A percentile compares a stretch with the other conserved stretches of the same genome.
These are phyloP conservation scores for Caretta caretta DNA, from an alignment of 2,113 vertebrate genomes.

Conservation along the genomic window DNA sequence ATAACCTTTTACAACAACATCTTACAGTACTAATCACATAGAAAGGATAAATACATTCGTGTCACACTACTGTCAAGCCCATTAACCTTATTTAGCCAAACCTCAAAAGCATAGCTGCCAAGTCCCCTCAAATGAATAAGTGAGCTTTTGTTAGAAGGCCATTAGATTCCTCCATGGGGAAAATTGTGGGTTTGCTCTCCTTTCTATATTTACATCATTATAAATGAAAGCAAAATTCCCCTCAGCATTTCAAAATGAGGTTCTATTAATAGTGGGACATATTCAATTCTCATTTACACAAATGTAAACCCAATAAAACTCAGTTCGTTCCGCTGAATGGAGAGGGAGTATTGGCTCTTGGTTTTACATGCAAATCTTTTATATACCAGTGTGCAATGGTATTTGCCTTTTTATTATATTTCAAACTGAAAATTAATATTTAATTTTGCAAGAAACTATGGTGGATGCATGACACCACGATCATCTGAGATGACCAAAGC, in stretches of 20 bases:
- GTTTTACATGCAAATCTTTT: background rate
- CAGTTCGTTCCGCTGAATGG: background rate
- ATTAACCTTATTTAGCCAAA: background rate
- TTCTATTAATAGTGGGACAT: background rate
- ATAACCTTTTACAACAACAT: background rate
- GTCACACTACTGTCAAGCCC: background rate
- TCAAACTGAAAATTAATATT: background rate
- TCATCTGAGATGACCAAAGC: background rate
- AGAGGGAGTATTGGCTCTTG: background rate
- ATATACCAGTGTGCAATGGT: background rate
- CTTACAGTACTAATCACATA: slow-evolving; percentile 1
- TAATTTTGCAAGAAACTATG: background rate
- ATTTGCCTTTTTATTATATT: background rate
- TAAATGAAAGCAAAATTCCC: background rate
- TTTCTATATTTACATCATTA: background rate
- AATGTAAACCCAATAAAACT: background rate
- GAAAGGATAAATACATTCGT: background rate
- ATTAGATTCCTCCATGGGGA: background rate
- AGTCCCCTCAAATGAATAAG: background rate
- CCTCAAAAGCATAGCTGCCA: background rate
- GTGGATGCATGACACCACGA: background rate
- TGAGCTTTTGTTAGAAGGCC: background rate
- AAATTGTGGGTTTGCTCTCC: rapidly evolving
- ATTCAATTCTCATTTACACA: background rate
- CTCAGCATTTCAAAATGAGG: background rate